These are phyloP conservation scores for Aphaenogaster ashmeadi DNA, from an alignment of 1,140 invertebrate species.

Conservation along the genomic window DNA sequence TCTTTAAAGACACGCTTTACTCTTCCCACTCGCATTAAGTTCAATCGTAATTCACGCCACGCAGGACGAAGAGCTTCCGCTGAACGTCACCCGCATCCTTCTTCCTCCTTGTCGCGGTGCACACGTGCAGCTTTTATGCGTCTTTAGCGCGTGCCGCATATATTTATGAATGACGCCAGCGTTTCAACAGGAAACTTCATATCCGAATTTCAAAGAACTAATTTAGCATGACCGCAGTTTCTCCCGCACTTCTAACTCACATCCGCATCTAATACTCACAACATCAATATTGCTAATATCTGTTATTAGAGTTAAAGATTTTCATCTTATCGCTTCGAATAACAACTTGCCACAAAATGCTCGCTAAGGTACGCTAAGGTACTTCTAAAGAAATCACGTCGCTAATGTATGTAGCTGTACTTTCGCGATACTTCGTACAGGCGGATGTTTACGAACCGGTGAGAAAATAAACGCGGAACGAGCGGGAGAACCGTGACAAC, in stretches of 20 bases:
- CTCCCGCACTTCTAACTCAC: not conserved
- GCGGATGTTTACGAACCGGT: conserved; percentile 34
- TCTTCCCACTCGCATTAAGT: conserved; percentile 30
- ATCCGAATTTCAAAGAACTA: conserved; percentile 13
- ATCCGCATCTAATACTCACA: too few relatives aligned
- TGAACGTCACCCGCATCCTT: conserved; percentile 84
- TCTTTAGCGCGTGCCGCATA: conserved; percentile 71
- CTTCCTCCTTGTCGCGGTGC: conserved; percentile 74
- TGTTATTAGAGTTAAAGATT: not conserved
- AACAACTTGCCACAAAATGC: not conserved
- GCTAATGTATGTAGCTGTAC: not conserved
- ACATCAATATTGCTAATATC: not conserved
- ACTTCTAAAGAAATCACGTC: conserved; percentile 8
- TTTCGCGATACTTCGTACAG: conserved; percentile 31
- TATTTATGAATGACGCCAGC: conserved; percentile 38
- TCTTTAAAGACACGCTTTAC: not conserved
- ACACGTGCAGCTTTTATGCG: conserved; percentile 65
- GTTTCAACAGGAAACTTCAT: conserved; percentile 12
- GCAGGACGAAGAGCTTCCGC: conserved; percentile 80
- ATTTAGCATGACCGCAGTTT: not conserved
- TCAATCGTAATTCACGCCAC: conserved; percentile 77
- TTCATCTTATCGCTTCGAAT: not conserved
- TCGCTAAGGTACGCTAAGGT: not conserved
- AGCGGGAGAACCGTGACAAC: conserved; percentile 53
- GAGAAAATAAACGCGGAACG: conserved; percentile 60